These are phyloP conservation scores for Lasioglossum calceatum DNA, from an alignment of 2,888 invertebrate genomes.

Conservation along the genomic window DNA sequence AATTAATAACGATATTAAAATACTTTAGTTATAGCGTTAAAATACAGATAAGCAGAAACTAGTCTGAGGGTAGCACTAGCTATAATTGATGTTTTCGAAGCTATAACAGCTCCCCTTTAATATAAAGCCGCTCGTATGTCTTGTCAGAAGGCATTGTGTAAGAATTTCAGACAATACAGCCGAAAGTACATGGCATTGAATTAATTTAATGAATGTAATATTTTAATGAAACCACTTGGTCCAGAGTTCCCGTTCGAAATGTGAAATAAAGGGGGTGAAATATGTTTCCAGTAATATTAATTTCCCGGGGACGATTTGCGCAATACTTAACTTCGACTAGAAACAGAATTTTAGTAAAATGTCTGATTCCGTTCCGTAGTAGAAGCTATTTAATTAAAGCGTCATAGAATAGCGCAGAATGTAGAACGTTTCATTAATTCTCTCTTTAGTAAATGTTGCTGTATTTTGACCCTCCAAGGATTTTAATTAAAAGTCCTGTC, in stretches of 20 bases:
- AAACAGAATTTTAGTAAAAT: not conserved
- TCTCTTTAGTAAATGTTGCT: not conserved
- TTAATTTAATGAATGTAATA: constrained; percentile 13
- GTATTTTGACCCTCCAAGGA: not conserved
- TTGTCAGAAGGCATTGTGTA: not conserved
- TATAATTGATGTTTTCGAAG: not conserved
- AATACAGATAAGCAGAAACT: not conserved
- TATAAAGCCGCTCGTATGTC: not conserved
- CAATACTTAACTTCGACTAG: not conserved
- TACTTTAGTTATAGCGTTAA: no score
- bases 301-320: not conserved
- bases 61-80: not conserved
- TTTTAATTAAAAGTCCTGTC: constrained; percentile 25
- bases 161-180: not conserved
- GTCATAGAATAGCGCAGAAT: not conserved
- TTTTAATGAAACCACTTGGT: constrained; percentile 1
- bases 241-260: not conserved
- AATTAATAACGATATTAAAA: no score
- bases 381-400: constrained; percentile 9
- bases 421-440: not conserved
- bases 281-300: constrained; percentile 3
- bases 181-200: not conserved
- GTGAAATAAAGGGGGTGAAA: not conserved
- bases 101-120: not conserved
- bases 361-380: not conserved